Conservation (phyloP, 2,797 vertebrate genomes). For the Dryobates pubescens region DNA sequence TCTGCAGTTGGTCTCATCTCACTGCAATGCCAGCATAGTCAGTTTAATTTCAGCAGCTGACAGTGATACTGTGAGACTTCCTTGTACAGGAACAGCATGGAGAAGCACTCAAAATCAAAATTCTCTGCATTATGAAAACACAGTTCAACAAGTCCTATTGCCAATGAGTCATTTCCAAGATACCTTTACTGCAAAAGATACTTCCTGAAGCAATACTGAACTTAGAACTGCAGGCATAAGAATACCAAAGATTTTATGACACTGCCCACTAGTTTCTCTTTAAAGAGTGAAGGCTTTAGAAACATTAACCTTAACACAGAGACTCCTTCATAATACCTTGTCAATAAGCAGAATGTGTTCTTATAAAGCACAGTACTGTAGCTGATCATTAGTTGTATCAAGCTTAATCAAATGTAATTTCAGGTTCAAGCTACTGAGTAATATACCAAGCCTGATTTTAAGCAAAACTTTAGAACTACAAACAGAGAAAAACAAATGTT, state of each 20-base stretch:
- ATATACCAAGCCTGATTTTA: neutral
- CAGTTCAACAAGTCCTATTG: neutral
- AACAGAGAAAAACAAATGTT: neutral
- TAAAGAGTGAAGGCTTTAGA: neutral
- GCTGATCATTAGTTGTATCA: neutral
- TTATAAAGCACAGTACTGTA: neutral
- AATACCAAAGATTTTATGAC: neutral
- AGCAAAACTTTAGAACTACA: neutral
- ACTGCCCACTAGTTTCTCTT: neutral
- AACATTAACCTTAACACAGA: neutral
- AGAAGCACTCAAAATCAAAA: neutral
- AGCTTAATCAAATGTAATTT: neutral
- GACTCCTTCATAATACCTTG: neutral
- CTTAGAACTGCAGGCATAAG: neutral
- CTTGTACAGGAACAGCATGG: accelerated
- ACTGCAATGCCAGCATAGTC: neutral
- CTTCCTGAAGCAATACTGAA: neutral
- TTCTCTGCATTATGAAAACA: neutral
- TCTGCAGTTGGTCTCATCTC: neutral
- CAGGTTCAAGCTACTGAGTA: neutral
- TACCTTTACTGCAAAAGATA: neutral
- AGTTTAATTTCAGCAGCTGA: neutral
- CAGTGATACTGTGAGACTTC: neutral
- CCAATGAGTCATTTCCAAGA: neutral
- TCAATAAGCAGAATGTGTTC: neutral